Evolutionary conservation across 1,140 invertebrate species (phyloP).

Genomic region (Amphibalanus amphitrite): DNA sequence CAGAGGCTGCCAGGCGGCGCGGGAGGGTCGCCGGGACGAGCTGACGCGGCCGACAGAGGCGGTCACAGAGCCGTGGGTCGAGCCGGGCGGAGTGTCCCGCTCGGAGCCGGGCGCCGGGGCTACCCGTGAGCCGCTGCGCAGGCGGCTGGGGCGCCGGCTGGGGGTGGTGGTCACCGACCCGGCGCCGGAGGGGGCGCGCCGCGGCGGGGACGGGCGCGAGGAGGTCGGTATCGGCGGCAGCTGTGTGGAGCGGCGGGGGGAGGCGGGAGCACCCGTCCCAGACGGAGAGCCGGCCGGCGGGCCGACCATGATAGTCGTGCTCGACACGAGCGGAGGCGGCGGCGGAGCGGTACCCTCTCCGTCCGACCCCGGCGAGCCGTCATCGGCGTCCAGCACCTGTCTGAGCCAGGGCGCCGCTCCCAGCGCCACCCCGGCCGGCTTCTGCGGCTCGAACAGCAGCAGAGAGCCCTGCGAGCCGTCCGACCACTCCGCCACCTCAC

Average conservation of each 20-base stretch:
- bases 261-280: not conserved
- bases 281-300: not conserved
- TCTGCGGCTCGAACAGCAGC: not conserved
- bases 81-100: too few relatives aligned
- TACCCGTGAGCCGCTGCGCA: not conserved
- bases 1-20: not conserved
- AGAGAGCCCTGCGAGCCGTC: not conserved
- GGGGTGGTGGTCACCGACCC: too few relatives aligned
- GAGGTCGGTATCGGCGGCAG: not conserved
- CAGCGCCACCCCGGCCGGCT: not conserved
- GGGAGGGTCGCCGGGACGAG: not conserved
- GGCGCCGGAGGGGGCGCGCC: too few relatives aligned
- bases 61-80: not conserved
- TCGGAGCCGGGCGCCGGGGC: too few relatives aligned
- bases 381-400: not conserved
- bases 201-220: not conserved
- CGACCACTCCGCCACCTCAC: not conserved
- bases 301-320: not conserved
- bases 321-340: not conserved
- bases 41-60: not conserved
- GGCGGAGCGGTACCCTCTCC: too few relatives aligned
- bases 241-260: not conserved
- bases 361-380: not conserved
- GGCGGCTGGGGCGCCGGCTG: not conserved
- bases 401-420: not conserved